These are phyloP conservation scores for Neosalanx taihuensis DNA, from an alignment of 2,797 vertebrate genomes.

Conservation along the genomic window DNA sequence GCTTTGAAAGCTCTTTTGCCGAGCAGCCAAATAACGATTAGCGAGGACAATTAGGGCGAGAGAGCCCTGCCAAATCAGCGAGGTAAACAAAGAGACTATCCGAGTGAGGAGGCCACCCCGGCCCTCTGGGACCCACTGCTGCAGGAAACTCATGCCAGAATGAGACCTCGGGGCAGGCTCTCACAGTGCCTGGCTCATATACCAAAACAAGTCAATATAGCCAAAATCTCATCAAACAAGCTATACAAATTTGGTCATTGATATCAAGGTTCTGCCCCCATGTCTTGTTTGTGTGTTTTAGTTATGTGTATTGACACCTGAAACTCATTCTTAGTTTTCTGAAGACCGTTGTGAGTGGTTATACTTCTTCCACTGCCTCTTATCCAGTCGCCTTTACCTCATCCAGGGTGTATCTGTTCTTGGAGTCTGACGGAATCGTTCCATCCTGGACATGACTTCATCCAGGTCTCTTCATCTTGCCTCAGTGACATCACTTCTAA, in stretches of 20 bases:
- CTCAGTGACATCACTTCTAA: constrained; percentile 39
- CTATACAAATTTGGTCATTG: background rate
- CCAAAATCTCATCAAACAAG: background rate
- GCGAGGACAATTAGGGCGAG: constrained; percentile 60
- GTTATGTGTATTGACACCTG: too few species aligned
- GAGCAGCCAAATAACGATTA: constrained; percentile 63
- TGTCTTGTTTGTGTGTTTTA: background rate
- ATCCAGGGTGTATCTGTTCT: background rate
- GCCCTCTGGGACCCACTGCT: constrained; percentile 45
- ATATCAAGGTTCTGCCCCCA: background rate
- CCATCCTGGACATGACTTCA: too few species aligned
- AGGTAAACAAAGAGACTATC: constrained; percentile 64
- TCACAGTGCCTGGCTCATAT: background rate
- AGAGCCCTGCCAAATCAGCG: constrained; percentile 53
- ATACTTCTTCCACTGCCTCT: background rate
- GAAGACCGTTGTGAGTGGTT: too few species aligned
- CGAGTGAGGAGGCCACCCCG: constrained; percentile 50
- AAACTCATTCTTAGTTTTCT: too few species aligned
- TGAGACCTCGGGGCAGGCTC: background rate
- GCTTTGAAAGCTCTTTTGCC: constrained; percentile 54
- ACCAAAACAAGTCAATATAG: background rate
- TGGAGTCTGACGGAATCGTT: too few species aligned
- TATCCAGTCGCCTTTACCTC: background rate
- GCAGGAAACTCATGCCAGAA: constrained; percentile 10
- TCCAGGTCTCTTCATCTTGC: background rate